A percentile compares a stretch with the other conserved stretches of the same genome.
Conservation (phyloP, 1,140 invertebrate genomes). For the Leptinotarsa undecemlineata region DNA sequence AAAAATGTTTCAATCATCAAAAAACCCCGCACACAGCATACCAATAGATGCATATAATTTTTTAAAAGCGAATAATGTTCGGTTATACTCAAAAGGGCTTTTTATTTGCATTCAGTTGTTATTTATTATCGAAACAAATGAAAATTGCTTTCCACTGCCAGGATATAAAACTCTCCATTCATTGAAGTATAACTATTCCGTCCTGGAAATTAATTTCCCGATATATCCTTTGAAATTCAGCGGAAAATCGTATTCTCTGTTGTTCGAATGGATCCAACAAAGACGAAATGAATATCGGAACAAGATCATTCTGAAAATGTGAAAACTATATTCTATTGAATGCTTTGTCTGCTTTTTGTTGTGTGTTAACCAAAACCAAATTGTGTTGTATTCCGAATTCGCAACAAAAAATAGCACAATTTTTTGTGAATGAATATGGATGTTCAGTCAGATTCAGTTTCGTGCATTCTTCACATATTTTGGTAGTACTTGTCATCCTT, state of each 20-base stretch:
- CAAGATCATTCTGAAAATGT: not conserved
- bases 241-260: not conserved
- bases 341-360: not conserved
- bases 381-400: too few relatives aligned
- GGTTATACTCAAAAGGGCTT: not conserved
- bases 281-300: not conserved
- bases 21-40: too few relatives aligned
- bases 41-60: too few relatives aligned
- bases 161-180: slow-evolving; percentile 1
- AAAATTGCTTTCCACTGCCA: not conserved
- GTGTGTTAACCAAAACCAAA: not conserved
- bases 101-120: not conserved
- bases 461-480: too few relatives aligned
- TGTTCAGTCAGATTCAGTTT: too few relatives aligned
- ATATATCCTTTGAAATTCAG: slow-evolving; percentile 6
- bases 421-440: too few relatives aligned
- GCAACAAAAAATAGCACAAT: too few relatives aligned
- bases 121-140: not conserved
- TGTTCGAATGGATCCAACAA: not conserved
- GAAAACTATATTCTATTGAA: not conserved
- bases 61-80: not conserved
- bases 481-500: too few relatives aligned
- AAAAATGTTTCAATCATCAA: too few relatives aligned
- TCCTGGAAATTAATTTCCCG: not conserved
- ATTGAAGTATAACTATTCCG: not conserved